Percentiles rank a stretch among this genome's conserved stretches.
These are phyloP conservation scores for Crax fasciolata DNA, from an alignment of 2,797 vertebrate genomes.

Conservation along the genomic window DNA sequence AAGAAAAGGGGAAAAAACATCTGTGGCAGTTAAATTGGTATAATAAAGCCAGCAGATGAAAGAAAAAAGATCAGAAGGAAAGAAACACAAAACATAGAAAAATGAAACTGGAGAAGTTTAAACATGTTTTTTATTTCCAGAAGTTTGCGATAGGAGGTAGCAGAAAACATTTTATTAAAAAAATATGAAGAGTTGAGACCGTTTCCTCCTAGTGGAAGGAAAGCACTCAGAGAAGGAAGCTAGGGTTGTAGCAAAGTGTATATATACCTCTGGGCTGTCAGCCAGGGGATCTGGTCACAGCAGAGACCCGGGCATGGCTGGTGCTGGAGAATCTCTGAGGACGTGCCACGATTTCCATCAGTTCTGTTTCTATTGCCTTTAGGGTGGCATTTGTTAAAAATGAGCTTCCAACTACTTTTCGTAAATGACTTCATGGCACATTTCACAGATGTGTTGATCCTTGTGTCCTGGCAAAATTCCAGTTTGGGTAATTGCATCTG, in stretches of 20 bases:
- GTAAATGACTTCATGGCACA: background rate
- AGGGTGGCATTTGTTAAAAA: background rate
- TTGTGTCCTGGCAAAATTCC: background rate
- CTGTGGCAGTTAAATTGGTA: slow-evolving; percentile 48
- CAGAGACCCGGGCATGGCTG: background rate
- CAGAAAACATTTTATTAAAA: slow-evolving; percentile 54
- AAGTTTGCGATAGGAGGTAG: slow-evolving; percentile 31
- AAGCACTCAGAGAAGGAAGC: background rate
- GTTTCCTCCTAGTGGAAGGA: background rate
- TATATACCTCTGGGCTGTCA: background rate
- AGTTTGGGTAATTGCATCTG: slow-evolving; percentile 9
- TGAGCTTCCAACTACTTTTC: background rate
- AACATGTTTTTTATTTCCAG: slow-evolving; percentile 27
- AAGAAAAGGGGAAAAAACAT: background rate
- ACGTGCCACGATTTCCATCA: background rate
- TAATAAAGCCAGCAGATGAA: slow-evolving; percentile 69
- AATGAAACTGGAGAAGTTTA: slow-evolving; percentile 54
- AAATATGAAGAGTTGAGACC: background rate
- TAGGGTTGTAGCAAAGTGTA: background rate
- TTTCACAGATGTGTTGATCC: background rate
- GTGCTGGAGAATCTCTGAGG: background rate
- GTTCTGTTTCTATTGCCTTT: background rate
- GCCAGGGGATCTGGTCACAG: accelerated
- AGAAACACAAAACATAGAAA: slow-evolving; percentile 44
- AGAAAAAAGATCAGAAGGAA: slow-evolving; percentile 74